Conservation (phyloP, 2,113 vertebrate species). For the Rhipidura dahli region DNA sequence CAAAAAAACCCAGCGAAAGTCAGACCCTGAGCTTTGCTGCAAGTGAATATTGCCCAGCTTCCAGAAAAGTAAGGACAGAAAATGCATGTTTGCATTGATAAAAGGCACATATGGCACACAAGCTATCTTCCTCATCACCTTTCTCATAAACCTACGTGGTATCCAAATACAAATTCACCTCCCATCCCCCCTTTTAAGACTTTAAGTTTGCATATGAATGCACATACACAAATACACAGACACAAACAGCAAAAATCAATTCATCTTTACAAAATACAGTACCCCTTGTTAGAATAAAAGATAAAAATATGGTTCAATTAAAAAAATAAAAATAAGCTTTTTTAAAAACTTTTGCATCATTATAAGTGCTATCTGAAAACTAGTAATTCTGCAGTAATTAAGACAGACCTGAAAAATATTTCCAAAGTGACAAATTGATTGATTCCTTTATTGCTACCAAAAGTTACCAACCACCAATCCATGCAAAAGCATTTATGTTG, state of each 20-base stretch:
- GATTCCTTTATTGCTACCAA: background rate
- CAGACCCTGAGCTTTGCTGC: background rate
- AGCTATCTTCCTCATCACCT: background rate
- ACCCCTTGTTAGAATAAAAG: background rate
- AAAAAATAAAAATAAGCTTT: background rate
- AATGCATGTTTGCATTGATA: background rate
- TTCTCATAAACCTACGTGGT: background rate
- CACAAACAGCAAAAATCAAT: background rate
- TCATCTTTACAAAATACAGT: background rate
- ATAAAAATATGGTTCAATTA: background rate
- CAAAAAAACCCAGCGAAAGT: background rate
- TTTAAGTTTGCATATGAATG: background rate
- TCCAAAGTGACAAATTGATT: background rate
- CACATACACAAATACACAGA: background rate
- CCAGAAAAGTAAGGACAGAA: background rate
- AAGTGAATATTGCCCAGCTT: background rate
- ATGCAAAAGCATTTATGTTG: background rate
- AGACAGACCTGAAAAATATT: background rate
- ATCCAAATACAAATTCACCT: background rate
- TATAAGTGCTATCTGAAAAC: background rate
- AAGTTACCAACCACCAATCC: background rate
- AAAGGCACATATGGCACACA: background rate
- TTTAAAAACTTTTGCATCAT: background rate
- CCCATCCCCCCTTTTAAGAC: background rate
- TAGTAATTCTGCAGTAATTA: background rate